Conservation (phyloP, 2,113 vertebrate genomes). For the Nothobranchius kuhntae region DNA sequence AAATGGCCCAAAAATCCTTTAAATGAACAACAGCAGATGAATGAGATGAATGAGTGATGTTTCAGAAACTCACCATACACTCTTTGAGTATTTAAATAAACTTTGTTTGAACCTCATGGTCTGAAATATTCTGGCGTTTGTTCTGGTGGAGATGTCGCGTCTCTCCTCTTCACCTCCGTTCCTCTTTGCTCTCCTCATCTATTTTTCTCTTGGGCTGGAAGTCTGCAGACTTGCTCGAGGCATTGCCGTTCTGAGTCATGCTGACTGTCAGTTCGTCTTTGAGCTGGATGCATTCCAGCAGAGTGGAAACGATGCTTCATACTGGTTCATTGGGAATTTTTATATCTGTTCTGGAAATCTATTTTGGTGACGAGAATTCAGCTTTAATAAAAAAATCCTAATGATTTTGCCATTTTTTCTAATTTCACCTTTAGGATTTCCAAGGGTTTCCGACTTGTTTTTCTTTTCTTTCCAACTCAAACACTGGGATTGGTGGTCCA, state of each 20-base stretch:
- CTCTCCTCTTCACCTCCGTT: not conserved
- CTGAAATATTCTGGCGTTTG: not conserved
- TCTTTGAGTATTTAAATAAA: not conserved
- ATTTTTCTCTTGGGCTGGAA: slow-evolving; percentile 16
- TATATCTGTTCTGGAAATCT: not conserved
- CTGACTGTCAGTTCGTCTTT: not conserved
- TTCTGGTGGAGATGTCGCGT: not conserved
- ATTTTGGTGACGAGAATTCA: too few species aligned
- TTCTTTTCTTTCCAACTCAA: too few species aligned
- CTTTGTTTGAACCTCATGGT: not conserved
- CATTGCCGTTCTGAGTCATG: not conserved
- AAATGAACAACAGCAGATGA: not conserved
- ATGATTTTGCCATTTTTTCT: not conserved
- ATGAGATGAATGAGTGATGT: not conserved
- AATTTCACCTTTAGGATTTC: too few species aligned
- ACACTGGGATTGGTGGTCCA: too few species aligned
- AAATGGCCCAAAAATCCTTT: too few species aligned
- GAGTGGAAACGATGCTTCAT: not conserved
- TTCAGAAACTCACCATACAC: not conserved
- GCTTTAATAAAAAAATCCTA: too few species aligned
- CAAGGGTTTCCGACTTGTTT: too few species aligned
- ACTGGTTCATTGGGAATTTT: not conserved
- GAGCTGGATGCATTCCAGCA: not conserved
- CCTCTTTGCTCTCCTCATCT: slow-evolving; percentile 16
- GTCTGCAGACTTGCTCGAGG: not conserved